Evolutionary conservation across 2,113 vertebrate genomes (phyloP), one percentile per base, ranked within the genome.

Genomic region (Cynopterus brachyotis): DNA sequence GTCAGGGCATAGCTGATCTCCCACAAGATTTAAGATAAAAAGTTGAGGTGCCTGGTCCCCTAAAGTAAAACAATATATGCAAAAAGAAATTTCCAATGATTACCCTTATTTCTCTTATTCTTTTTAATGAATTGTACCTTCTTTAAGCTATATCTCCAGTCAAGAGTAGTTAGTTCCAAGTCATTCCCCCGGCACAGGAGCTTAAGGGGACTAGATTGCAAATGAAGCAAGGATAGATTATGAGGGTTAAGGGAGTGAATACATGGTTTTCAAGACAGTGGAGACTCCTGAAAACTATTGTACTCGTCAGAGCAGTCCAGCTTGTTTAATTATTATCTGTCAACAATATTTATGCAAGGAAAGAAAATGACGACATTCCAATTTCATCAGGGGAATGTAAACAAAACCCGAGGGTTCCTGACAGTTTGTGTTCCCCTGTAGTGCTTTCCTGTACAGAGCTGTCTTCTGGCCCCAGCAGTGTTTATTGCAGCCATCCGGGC

Each of bases 281-380:
- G 72, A 82, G 62, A 37, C 40, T 37, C 86, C n/a, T 13, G 83
- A 62, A 55, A 79, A 76, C 22, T 89, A 60, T 88, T 60, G 45
- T 85, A 89, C 79, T 47, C 70, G 91, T 62, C 53, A 97, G 90
- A 90, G 92, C 22, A 62, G 57, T 32, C 7, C 2, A 69, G 64
- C 35, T 35, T 80, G 64, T 88, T 95, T 91, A 96, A 89, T 94
- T 95, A 95, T 82, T 55, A 79, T 78, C 45, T 94, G 37, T 76
- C 73, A 50, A 78, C 94, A 75, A 79, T 95, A 97, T 97, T 97
- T 96, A 97, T 47, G 60, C 15, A 79, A 76, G 40, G 82, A 78
- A 97, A 19, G n/a, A 96, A 96, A 97, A 96, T 80, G 1, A 96
- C 94, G 88, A 97, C 88, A 98, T 75, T 91, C 47, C 85, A 96